Conservation (phyloP, 2,113 vertebrate genomes). For the Tupaia tana region DNA sequence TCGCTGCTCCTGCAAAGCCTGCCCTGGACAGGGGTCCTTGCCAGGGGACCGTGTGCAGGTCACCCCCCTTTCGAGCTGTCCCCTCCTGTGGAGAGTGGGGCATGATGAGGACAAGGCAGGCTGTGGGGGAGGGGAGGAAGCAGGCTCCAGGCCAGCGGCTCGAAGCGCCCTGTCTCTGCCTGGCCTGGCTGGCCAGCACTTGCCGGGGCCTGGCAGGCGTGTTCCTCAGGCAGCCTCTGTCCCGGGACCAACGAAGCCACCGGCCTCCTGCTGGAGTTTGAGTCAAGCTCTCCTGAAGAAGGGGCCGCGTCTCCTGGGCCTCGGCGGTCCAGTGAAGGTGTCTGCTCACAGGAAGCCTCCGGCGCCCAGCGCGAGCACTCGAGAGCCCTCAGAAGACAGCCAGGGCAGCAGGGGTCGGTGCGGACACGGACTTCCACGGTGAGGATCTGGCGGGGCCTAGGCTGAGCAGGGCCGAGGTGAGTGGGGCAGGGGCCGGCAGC, state of each 20-base stretch:
- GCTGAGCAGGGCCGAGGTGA: too few species aligned
- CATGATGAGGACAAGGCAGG: neutral
- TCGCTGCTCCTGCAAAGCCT: neutral
- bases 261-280: neutral
- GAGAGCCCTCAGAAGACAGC: neutral
- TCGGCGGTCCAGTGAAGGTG: neutral
- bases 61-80: neutral
- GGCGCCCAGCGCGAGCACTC: accelerated
- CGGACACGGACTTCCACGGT: too few species aligned
- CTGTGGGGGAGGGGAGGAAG: neutral
- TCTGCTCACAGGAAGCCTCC: neutral
- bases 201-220: neutral
- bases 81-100: neutral
- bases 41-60: neutral
- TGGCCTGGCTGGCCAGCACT: neutral
- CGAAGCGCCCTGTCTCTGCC: too few species aligned
- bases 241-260: neutral
- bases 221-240: too few species aligned
- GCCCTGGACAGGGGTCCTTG: too few species aligned
- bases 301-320: neutral
- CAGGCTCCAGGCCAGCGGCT: too few species aligned
- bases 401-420: neutral
- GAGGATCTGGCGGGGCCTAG: neutral
- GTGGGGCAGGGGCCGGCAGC: neutral
- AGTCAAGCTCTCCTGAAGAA: neutral